Evolutionary conservation across 2,113 vertebrate species (phyloP).

Genomic region (Ageneiosus marmoratus): DNA sequence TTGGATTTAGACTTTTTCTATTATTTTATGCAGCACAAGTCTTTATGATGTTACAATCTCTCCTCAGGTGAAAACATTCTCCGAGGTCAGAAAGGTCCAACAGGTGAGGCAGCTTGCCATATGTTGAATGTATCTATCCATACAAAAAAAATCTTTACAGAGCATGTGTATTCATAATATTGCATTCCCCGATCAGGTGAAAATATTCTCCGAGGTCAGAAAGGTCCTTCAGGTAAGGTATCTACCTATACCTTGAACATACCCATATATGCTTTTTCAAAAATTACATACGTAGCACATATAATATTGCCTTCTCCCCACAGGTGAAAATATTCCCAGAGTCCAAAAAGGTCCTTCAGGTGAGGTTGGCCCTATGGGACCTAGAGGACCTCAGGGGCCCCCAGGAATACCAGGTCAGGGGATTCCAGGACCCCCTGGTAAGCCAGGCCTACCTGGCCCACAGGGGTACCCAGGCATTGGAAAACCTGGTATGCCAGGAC

Average conservation of each 20-base stretch:
- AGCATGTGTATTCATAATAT: not conserved
- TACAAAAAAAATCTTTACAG: not conserved
- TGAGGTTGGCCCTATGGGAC: conserved; percentile 83
- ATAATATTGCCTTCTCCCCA: conserved; percentile 1
- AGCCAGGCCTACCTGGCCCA: conserved; percentile 67
- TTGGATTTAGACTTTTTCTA: not conserved
- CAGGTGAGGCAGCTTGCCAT: not conserved
- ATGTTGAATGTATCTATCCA: too few relatives aligned
- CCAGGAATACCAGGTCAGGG: conserved; percentile 81
- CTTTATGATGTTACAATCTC: not conserved
- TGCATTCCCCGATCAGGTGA: conserved; percentile 6
- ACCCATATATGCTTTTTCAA: not conserved
- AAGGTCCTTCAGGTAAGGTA: conserved; percentile 6
- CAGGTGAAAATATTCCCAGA: conserved; percentile 80
- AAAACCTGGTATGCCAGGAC: conserved; percentile 73
- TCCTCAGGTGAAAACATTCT: conserved; percentile 12
- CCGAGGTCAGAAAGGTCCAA: conserved; percentile 7
- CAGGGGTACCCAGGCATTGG: conserved; percentile 72
- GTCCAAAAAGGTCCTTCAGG: conserved; percentile 83
- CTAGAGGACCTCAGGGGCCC: conserved; percentile 85
- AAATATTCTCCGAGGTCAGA: conserved; percentile 9
- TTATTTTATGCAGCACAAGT: not conserved
- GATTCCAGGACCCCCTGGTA: conserved; percentile 67
- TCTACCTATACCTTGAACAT: not conserved
- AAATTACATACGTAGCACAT: not conserved